A percentile compares a stretch with the other conserved stretches of the same genome.
Conservation (phyloP, 2,888 invertebrate species). For the Stenchaetothrips biformis region DNA sequence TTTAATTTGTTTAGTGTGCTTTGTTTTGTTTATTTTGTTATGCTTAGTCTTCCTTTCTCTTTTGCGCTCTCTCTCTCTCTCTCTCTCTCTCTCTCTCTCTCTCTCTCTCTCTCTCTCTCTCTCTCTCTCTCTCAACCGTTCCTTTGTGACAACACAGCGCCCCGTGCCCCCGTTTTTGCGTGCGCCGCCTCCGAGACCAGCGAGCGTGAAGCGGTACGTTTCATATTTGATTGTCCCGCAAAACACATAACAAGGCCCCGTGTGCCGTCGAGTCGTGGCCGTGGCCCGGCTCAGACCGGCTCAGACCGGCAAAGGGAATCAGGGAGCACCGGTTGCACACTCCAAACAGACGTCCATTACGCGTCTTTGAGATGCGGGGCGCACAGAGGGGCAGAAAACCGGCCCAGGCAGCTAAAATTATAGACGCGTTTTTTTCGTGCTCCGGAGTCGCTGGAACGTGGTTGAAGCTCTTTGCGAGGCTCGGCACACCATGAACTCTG, state of each 20-base stretch:
- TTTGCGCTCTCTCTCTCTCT: background rate
- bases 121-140: background rate
- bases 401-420: too few species aligned
- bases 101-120: background rate
- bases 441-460: background rate
- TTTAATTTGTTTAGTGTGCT: background rate
- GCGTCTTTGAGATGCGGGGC: too few species aligned
- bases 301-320: background rate
- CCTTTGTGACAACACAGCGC: background rate
- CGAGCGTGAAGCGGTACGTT: background rate
- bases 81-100: background rate
- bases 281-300: background rate
- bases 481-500: too few species aligned
- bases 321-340: background rate
- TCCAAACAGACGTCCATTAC: background rate
- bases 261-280: background rate
- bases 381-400: too few species aligned
- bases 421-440: too few species aligned
- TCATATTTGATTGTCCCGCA: background rate
- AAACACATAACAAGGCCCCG: background rate
- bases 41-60: background rate
- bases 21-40: background rate
- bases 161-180: background rate
- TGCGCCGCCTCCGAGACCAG: background rate
- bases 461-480: too few species aligned